These are phyloP conservation scores for Saiga tatarica DNA, from an alignment of 2,113 vertebrate genomes.

Conservation along the genomic window DNA sequence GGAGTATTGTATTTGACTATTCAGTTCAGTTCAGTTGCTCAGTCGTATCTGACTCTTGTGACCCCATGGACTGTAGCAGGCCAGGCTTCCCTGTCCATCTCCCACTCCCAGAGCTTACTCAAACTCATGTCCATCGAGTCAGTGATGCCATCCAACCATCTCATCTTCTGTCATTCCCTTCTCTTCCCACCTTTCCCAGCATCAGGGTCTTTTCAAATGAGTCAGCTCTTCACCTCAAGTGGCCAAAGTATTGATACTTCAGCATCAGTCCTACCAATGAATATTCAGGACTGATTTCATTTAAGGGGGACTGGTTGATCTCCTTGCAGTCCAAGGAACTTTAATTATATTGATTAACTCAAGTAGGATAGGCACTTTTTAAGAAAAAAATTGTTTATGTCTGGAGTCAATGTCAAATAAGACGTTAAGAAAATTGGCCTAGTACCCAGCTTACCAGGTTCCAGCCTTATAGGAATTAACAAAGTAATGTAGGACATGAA, in stretches of 20 bases:
- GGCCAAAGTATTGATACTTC: background rate
- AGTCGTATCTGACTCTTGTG: background rate
- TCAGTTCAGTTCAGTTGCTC: background rate
- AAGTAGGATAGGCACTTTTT: background rate
- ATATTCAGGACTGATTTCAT: background rate
- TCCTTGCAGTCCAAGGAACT: background rate
- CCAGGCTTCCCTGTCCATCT: background rate
- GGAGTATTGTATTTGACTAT: background rate
- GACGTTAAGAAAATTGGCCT: background rate
- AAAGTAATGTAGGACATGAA: background rate
- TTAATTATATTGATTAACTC: background rate
- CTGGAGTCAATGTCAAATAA: background rate
- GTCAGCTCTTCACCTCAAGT: background rate
- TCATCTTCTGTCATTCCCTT: background rate
- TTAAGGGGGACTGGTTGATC: background rate
- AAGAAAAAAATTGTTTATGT: background rate
- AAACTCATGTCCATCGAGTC: background rate
- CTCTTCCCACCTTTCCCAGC: background rate
- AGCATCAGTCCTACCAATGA: background rate
- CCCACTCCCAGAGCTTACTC: background rate
- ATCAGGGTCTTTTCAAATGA: background rate
- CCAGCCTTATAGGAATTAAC: background rate
- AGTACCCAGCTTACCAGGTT: background rate
- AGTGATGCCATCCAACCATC: background rate
- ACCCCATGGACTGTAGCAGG: rapidly evolving